A percentile compares a stretch with the other conserved stretches of the same genome.
Conservation (phyloP, 2,888 invertebrate species). For the Sesamia inferens region DNA sequence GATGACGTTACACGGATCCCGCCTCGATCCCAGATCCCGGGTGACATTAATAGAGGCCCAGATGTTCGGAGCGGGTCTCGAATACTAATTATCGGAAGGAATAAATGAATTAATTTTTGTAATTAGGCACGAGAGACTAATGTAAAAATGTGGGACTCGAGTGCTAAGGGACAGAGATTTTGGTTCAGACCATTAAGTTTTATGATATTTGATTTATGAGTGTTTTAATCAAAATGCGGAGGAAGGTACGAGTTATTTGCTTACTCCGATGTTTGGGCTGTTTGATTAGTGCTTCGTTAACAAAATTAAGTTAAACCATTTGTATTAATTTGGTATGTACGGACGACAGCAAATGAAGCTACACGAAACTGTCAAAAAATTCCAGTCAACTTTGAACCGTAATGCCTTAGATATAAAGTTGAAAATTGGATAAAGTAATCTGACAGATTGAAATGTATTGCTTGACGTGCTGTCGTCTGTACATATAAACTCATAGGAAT, state of each 20-base stretch:
- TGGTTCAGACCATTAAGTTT: constrained; percentile 59
- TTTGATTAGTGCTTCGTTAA: constrained; percentile 2
- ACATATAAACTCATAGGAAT: too few relatives aligned
- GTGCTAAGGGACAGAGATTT: constrained; percentile 58
- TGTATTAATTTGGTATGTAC: not conserved
- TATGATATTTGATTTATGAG: constrained; percentile 64
- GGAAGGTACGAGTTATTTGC: constrained; percentile 49
- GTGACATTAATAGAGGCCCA: constrained; percentile 79
- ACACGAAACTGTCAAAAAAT: too few relatives aligned
- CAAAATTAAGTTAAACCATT: constrained; percentile 21
- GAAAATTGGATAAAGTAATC: too few relatives aligned
- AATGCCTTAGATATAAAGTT: too few relatives aligned
- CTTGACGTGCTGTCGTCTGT: too few relatives aligned
- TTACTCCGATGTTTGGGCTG: constrained; percentile 54
- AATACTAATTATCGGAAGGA: constrained; percentile 84
- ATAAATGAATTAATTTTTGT: constrained; percentile 80
- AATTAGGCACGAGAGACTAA: constrained; percentile 69
- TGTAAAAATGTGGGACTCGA: constrained; percentile 51
- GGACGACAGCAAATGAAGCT: too few relatives aligned
- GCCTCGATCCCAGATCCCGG: constrained; percentile 58
- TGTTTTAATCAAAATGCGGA: constrained; percentile 57
- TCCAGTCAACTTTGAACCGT: too few relatives aligned
- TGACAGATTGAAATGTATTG: too few relatives aligned
- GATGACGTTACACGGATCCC: constrained; percentile 63
- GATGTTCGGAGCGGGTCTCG: constrained; percentile 76